Evolutionary conservation across 2,113 vertebrate species (phyloP).

Genomic region (Speoplatyrhinus poulsoni): DNA sequence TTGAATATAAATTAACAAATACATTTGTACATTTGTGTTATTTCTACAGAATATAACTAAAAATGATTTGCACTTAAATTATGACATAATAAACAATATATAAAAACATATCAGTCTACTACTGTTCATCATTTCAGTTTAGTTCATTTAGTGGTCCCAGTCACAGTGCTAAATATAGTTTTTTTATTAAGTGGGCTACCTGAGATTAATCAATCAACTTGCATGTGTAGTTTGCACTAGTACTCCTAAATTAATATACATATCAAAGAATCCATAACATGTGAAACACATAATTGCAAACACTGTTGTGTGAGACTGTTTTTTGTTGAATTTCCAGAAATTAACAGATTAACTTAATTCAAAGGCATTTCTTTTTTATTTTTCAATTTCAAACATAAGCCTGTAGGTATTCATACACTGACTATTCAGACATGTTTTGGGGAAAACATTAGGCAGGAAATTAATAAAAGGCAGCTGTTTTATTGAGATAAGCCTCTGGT

Average conservation of each 20-base stretch:
- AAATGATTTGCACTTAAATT: too few relatives aligned
- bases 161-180: background rate
- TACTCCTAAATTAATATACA: too few relatives aligned
- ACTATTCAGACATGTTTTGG: conserved; percentile 33
- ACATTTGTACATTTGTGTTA: too few relatives aligned
- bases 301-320: conserved; percentile 3
- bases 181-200: too few relatives aligned
- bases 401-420: conserved; percentile 37
- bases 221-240: too few relatives aligned
- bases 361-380: conserved; percentile 7
- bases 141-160: background rate
- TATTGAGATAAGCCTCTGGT: conserved; percentile 57
- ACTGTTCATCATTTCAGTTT: background rate
- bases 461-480: conserved; percentile 64
- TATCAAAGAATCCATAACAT: too few relatives aligned
- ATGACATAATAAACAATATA: too few relatives aligned
- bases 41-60: too few relatives aligned
- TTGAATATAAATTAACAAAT: too few relatives aligned
- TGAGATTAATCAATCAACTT: too few relatives aligned
- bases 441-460: conserved; percentile 53
- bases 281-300: background rate
- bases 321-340: conserved; percentile 16
- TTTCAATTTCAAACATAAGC: conserved; percentile 20
- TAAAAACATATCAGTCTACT: too few relatives aligned
- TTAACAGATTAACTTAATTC: background rate